Conservation (phyloP, 2,888 invertebrate species). For the Andrena bicolor region DNA sequence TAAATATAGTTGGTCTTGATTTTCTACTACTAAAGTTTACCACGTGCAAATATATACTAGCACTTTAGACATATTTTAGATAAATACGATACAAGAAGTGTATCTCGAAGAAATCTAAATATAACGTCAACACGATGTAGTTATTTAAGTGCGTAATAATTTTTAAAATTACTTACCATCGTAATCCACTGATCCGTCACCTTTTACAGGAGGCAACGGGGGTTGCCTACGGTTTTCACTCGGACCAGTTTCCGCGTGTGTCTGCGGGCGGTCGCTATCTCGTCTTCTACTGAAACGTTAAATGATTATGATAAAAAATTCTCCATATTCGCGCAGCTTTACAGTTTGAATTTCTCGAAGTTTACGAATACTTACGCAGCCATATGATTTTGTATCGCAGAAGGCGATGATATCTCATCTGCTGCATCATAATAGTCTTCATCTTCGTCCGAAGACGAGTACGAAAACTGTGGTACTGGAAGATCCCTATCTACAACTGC, state of each 20-base stretch:
- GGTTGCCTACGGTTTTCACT: constrained; percentile 80
- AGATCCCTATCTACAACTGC: constrained; percentile 86
- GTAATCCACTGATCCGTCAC: constrained; percentile 92
- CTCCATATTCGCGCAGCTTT: neutral
- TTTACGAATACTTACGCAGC: constrained; percentile 72
- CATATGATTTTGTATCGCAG: constrained; percentile 75
- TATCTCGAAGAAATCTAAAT: neutral
- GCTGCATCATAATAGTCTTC: constrained; percentile 98
- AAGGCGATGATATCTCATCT: constrained; percentile 86
- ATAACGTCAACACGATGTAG: neutral
- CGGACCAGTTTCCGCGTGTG: constrained; percentile 64
- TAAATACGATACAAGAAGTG: neutral
- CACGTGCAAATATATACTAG: neutral
- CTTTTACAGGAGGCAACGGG: constrained; percentile 86
- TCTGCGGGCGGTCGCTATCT: constrained; percentile 75
- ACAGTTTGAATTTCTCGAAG: neutral
- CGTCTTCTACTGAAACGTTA: constrained; percentile 76
- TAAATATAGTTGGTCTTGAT: constrained; percentile 1
- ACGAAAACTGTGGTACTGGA: constrained; percentile 95
- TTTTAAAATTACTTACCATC: constrained; percentile 87
- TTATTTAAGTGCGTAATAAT: neutral
- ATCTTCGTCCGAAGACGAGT: constrained; percentile 98
- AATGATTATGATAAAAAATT: constrained; percentile 6
- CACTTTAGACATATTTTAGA: neutral
- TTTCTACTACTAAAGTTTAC: constrained; percentile 5